Evolutionary conservation across 2,888 invertebrate species (phyloP), one percentile per base, ranked within the genome.

Genomic region (Hypsopygia costalis): DNA sequence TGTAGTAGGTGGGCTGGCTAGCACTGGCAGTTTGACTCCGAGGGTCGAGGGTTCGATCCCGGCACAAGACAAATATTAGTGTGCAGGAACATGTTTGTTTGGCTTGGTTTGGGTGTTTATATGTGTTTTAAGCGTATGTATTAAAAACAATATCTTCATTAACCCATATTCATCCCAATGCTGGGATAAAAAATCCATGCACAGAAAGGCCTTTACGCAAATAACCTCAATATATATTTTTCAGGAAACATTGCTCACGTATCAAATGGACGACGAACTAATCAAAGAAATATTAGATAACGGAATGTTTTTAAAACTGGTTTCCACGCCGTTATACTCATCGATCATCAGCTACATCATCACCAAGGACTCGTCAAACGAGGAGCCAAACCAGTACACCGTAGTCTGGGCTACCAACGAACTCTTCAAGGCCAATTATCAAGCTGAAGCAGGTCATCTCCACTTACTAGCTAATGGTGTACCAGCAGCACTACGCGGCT

Each of bases 361-460:
- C n/a, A 63, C 51, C 25, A 48, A 49, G 9, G 66, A 70, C 27
- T 31, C 63, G 0, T 32, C 45, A 0, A 36, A 36, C 0, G 49
- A 45, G 1, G 73, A 71, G 1, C 47, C 44, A 0, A 45, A 35
- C 7, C 16, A 44, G 0, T 85, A 83, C 50, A 66, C 72, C 0
- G 52, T 74, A 0, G 41, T 63, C 6, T 81, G 82, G 85, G 82
- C 86, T 0, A 61, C 66, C 1, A 36, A 37, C 0, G 70, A 81
- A 44, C 69, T 89, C 0, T 30, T 68, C 1, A 59, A 62, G 11
- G 79, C 76, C 0, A 68, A 73, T 32, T 75, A 58, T 34, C 35
- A 69, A 1, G 80, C 87, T 0, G 89, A 89, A 43, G 88, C 86
- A 0, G 89, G 89, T 1, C 76, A 83, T 34, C 49, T 89, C 0